Conservation (phyloP, 2,888 invertebrate genomes). For the Drosophila anceps region DNA sequence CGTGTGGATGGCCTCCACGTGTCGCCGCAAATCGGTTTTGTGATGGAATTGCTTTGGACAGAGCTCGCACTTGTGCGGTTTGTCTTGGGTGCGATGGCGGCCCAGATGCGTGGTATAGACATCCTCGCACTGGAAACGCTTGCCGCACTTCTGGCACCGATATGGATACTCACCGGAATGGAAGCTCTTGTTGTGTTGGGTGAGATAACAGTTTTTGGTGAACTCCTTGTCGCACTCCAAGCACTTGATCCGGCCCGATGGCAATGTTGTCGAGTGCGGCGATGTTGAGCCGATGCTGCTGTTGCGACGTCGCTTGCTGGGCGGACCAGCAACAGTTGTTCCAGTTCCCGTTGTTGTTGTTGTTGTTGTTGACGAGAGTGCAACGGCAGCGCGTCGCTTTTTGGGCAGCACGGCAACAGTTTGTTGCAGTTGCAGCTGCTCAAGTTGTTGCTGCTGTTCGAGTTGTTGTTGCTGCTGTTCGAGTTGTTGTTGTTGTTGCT, state of each 20-base stretch:
- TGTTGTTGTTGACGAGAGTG: slow-evolving; percentile 29
- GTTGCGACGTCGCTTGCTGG: slow-evolving; percentile 70
- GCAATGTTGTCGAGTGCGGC: slow-evolving; percentile 71
- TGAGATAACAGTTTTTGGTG: slow-evolving; percentile 94
- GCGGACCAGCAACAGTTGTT: slow-evolving; percentile 21
- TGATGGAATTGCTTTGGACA: slow-evolving; percentile 96
- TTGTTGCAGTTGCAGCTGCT: slow-evolving; percentile 42
- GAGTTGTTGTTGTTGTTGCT: slow-evolving; percentile 39
- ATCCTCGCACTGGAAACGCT: slow-evolving; percentile 91
- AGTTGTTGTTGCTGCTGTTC: slow-evolving; percentile 45
- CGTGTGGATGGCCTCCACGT: slow-evolving; percentile 93
- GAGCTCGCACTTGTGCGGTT: slow-evolving; percentile 93
- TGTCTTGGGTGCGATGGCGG: slow-evolving; percentile 91
- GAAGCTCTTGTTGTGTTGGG: slow-evolving; percentile 95
- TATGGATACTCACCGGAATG: slow-evolving; percentile 94
- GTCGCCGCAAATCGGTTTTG: slow-evolving; percentile 94
- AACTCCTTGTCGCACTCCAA: slow-evolving; percentile 93
- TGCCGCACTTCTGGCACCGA: slow-evolving; percentile 94
- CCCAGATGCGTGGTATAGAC: slow-evolving; percentile 90
- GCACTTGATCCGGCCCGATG: slow-evolving; percentile 87
- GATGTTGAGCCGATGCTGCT: slow-evolving; percentile 69
- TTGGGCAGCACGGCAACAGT: slow-evolving; percentile 45
- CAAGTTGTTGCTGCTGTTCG: slow-evolving; percentile 37
- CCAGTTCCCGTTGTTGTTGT: slow-evolving; percentile 37
- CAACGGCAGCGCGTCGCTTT: slow-evolving; percentile 45